phyloP scores from a whole-genome alignment of 64 coral and sea anemone species.

The Platygyra sinensis region DNA sequence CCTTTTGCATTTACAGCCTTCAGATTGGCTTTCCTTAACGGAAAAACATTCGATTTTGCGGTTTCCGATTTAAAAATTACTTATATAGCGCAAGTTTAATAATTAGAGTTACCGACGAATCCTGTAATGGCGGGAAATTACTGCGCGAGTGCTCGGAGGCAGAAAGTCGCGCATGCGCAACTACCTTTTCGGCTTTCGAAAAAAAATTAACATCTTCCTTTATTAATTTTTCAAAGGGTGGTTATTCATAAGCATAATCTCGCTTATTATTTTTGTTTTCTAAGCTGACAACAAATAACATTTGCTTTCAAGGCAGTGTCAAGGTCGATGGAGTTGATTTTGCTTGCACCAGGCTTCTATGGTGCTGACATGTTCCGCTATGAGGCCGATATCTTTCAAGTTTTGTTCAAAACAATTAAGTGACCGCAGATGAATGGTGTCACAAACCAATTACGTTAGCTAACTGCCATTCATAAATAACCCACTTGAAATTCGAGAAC shows the following conservation, averaged over 20 bases:
- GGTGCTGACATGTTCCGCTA: not conserved
- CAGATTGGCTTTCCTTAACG: too few relatives aligned
- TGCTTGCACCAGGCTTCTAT: not conserved
- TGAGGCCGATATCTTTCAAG: not conserved
- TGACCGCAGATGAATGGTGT: slow-evolving; percentile 3
- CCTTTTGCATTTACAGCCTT: too few relatives aligned
- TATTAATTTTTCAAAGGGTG: slow-evolving; percentile 25
- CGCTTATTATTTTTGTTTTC: not conserved
- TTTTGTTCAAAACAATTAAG: not conserved
- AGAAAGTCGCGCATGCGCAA: too few relatives aligned
- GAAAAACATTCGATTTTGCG: too few relatives aligned
- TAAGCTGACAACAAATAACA: not conserved
- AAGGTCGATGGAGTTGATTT: not conserved
- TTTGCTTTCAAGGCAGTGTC: not conserved
- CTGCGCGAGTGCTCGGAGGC: too few relatives aligned
- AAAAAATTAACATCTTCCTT: slow-evolving; percentile 38
- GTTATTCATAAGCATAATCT: not conserved
- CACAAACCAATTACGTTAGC: slow-evolving; percentile 7
- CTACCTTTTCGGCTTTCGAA: not conserved
- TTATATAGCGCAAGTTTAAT: too few relatives aligned
- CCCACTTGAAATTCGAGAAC: not conserved
- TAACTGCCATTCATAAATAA: not conserved
- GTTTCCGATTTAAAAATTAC: too few relatives aligned
- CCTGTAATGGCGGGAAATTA: too few relatives aligned
- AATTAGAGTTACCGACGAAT: too few relatives aligned